A percentile compares a stretch with the other conserved stretches of the same genome.
These are phyloP conservation scores for Anguilla obscura DNA, from an alignment of 2,797 vertebrate species.

Conservation along the genomic window DNA sequence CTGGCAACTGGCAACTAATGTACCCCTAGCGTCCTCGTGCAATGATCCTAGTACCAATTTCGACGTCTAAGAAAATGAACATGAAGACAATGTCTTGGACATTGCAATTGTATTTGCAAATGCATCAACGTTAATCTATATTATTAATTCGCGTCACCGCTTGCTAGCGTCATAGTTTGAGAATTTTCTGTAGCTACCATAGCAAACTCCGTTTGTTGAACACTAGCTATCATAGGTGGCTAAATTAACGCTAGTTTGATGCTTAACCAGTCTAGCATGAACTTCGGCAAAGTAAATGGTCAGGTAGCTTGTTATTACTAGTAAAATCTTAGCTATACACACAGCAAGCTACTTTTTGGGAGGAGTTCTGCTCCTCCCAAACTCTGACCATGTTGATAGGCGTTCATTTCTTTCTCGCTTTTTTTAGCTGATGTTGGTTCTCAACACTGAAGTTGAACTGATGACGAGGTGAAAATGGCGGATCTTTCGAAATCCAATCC, in stretches of 20 bases:
- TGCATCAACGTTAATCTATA: neutral
- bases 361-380: neutral
- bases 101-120: neutral
- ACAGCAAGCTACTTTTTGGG: conserved; percentile 5
- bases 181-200: neutral
- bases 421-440: conserved; percentile 55
- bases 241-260: neutral
- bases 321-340: neutral
- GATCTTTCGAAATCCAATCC: conserved; percentile 98
- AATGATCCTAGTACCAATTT: too few relatives aligned
- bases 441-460: conserved; percentile 68
- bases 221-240: neutral
- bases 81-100: too few relatives aligned
- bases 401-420: conserved; percentile 17
- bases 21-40: neutral
- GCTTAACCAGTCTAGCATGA: neutral
- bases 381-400: conserved; percentile 7
- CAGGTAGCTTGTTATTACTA: neutral
- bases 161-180: too few relatives aligned
- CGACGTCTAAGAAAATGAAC: too few relatives aligned
- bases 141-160: neutral
- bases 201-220: neutral
- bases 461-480: conserved; percentile 98
- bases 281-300: conserved; percentile 3
- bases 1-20: neutral